Conservation (phyloP, 2,888 invertebrate species). For the Pedicia rivosa region DNA sequence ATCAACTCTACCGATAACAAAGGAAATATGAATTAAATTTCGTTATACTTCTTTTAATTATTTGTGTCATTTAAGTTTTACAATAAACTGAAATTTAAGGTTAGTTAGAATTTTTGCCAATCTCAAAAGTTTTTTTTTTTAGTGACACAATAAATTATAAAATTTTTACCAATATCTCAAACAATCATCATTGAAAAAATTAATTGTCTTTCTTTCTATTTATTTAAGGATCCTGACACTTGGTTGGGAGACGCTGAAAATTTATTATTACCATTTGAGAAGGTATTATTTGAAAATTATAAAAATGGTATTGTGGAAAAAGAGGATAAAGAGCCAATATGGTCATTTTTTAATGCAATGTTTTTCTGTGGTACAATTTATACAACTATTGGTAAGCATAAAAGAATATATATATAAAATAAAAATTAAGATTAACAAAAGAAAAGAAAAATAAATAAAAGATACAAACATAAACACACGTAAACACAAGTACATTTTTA, state of each 20-base stretch:
- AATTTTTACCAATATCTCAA: background rate
- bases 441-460: no score
- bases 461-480: no score
- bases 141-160: no score
- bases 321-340: conserved; percentile 24
- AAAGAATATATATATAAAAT: conserved; percentile 1
- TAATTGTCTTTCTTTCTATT: background rate
- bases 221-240: conserved; percentile 21
- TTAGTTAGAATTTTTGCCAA: no score
- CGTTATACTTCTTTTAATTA: no score
- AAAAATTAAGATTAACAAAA: conserved; percentile 9
- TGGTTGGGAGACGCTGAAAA: conserved; percentile 36
- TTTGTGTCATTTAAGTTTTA: no score
- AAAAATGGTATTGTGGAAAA: conserved; percentile 34
- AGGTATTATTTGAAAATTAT: conserved; percentile 32
- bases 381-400: conserved; percentile 67
- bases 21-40: no score
- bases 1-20: no score
- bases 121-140: no score
- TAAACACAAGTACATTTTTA: no score
- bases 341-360: conserved; percentile 76
- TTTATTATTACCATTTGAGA: conserved; percentile 38
- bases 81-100: no score
- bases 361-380: conserved; percentile 79
- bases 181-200: background rate